These are phyloP conservation scores for Bambusicola thoracicus DNA, from an alignment of 2,113 vertebrate species.

Conservation along the genomic window DNA sequence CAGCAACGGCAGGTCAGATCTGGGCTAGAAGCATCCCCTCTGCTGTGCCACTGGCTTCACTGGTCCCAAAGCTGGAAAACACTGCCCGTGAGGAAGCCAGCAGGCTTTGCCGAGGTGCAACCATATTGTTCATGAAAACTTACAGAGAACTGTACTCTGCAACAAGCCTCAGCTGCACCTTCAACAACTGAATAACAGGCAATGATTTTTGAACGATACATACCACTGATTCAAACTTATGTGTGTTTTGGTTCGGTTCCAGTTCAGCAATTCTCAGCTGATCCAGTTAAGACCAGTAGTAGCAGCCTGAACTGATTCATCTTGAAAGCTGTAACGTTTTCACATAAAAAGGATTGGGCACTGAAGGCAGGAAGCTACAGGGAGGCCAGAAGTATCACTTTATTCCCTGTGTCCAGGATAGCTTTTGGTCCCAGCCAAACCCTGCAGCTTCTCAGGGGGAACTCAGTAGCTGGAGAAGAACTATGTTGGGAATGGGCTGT, in stretches of 20 bases:
- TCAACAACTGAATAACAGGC: neutral
- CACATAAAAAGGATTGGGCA: neutral
- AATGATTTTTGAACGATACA: slow-evolving; percentile 20
- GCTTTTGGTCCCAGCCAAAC: neutral
- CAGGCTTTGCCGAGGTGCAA: neutral
- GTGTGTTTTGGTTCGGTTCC: neutral
- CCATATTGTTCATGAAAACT: neutral
- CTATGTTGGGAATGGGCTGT: neutral
- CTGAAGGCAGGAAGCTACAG: neutral
- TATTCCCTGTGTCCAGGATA: neutral
- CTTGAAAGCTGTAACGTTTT: neutral
- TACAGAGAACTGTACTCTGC: neutral
- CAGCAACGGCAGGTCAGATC: neutral
- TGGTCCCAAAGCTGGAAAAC: neutral
- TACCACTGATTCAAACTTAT: neutral
- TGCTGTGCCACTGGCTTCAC: neutral
- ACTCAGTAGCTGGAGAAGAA: neutral
- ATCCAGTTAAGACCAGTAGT: neutral
- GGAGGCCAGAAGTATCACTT: neutral
- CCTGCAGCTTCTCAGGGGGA: neutral
- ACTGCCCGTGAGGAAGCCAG: neutral
- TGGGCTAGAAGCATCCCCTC: neutral
- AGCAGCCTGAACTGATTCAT: neutral
- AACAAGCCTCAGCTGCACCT: neutral
- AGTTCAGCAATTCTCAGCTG: slow-evolving; percentile 6